phyloP scores from a whole-genome alignment of 2,113 vertebrate genomes.

The Lycocorax pyrrhopterus region DNA sequence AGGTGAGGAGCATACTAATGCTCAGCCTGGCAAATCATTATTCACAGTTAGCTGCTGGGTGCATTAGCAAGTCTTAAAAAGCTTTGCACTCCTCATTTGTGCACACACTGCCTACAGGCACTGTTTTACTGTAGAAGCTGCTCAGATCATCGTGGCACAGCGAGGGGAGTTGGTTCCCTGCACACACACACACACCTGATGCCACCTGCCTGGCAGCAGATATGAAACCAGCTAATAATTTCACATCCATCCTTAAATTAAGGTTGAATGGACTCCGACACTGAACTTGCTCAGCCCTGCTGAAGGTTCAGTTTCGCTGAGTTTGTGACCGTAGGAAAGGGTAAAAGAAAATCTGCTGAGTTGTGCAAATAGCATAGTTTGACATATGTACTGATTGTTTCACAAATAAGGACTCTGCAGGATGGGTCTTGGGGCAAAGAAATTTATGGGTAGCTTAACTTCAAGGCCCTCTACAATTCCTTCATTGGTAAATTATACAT shows the following conservation, averaged over 20 bases:
- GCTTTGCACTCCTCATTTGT: neutral
- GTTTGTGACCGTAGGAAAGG: neutral
- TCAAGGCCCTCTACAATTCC: neutral
- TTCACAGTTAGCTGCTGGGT: neutral
- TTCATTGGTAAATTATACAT: neutral
- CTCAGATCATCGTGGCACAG: neutral
- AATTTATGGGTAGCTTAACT: neutral
- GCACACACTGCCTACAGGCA: neutral
- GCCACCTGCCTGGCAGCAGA: neutral
- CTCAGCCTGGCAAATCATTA: neutral
- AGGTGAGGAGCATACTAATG: neutral
- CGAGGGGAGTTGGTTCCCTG: fast-evolving
- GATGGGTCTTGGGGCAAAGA: neutral
- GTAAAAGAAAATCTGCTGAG: neutral
- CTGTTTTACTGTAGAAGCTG: neutral
- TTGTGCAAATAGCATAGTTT: neutral
- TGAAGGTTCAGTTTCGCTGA: neutral
- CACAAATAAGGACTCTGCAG: neutral
- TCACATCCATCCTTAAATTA: neutral
- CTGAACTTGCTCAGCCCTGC: neutral
- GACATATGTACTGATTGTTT: neutral
- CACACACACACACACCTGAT: fast-evolving
- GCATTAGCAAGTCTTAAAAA: neutral
- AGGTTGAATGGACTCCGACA: neutral
- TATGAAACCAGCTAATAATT: neutral